Conservation (phyloP, 2,113 vertebrate species). For the Tragelaphus strepsiceros region DNA sequence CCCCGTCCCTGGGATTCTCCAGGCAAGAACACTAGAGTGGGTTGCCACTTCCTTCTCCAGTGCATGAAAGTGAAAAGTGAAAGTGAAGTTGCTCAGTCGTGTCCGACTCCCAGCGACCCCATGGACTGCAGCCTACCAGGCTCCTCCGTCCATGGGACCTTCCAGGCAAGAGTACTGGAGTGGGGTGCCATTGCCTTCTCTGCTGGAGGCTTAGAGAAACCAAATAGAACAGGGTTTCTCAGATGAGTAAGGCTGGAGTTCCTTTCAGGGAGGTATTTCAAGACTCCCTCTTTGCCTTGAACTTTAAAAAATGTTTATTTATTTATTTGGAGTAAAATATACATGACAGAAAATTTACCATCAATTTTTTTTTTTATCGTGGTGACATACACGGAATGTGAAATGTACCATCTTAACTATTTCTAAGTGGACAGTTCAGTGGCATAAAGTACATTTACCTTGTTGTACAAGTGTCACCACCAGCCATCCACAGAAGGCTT, state of each 20-base stretch:
- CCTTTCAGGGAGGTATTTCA: constrained; percentile 1
- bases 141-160: no score
- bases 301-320: neutral
- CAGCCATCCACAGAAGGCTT: neutral
- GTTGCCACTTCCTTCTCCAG: no score
- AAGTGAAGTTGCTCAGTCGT: no score
- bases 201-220: neutral
- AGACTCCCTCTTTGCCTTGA: neutral
- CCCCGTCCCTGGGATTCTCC: no score
- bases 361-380: neutral
- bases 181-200: no score
- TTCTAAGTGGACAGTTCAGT: neutral
- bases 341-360: neutral
- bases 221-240: neutral
- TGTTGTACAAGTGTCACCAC: neutral
- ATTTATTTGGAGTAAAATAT: neutral
- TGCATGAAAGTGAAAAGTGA: no score
- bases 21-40: no score
- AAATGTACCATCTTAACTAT: neutral
- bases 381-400: neutral
- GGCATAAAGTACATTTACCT: neutral
- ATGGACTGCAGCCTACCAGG: no score
- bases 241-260: neutral
- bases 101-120: no score
- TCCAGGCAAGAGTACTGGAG: no score